Base-by-base conservation (phyloP, 2,113 vertebrate genomes). In the Cyprinodon variegatus region DNA sequence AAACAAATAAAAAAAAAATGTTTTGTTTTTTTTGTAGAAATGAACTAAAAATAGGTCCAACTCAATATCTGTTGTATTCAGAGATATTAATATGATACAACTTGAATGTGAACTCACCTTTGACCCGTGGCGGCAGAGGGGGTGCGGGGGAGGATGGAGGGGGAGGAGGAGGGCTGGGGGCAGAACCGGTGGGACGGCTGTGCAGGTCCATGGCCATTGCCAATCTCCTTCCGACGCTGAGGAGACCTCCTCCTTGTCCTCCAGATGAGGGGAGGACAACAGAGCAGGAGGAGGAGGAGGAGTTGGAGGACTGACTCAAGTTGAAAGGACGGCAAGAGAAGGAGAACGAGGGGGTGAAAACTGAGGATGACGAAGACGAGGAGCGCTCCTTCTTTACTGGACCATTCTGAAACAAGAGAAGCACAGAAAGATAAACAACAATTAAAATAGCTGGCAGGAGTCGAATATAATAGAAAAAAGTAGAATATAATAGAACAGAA, bases 201-300 rank as follows among this genome's bases (percentile, higher is more conserved):
- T 89, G 88, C 38, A 88, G 85, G 48, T 91, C 90, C 90, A 90
- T 88, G 38, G 87, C 90, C 90, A 86, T 88, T 72, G 90, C 90
- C 10, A 91, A 82, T 76, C 90, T 86, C 78, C 90, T 80, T 4
- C 90, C 90, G 38, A 91, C 90, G 3, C 90, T 90, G 62, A 91
- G 88, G 60, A 91, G 82, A 37, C 90, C 86, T 39, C 84, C 83
- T 1, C 39, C 72, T 5, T 68, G 17, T 38, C 37, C 70, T 17
- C 62, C 81, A 2, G 71, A 36, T 37, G 62, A 57, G 11, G 61
- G 36, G 0, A 65, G 43, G 36, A 5, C 57, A 59, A 46, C 78
- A 13, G 83, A 68, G 22, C 70, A 70, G 40, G 75, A 81, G 38
- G 70, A 60, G 3, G 62, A 29, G 40, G 76, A 79, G 29, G 78